A percentile compares a stretch with the other conserved stretches of the same genome.
Conservation (phyloP, 2,113 vertebrate genomes). For the Meleagris gallopavo region DNA sequence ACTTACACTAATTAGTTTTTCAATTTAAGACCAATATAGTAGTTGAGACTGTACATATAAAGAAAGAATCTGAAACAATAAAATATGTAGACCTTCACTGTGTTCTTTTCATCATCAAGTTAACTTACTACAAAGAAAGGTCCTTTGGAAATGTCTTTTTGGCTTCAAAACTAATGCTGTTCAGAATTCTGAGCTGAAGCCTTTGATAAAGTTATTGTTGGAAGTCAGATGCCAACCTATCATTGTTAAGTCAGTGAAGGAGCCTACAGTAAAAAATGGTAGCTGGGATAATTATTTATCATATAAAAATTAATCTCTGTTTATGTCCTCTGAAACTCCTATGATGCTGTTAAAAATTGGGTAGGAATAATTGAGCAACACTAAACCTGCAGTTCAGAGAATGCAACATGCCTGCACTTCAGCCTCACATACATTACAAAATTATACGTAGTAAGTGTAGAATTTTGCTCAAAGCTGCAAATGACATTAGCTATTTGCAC, state of each 20-base stretch:
- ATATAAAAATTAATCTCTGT: not conserved
- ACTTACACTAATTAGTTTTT: slow-evolving; percentile 2
- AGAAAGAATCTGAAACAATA: not conserved
- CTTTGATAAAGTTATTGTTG: not conserved
- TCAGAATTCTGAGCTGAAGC: not conserved
- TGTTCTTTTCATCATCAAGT: not conserved
- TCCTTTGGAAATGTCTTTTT: not conserved
- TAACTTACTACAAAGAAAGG: not conserved
- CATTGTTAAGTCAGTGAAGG: not conserved
- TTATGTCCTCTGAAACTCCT: not conserved
- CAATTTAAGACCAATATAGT: not conserved
- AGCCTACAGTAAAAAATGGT: not conserved
- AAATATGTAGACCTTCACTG: not conserved
- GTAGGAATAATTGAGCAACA: not conserved
- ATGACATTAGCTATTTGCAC: not conserved
- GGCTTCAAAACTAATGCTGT: not conserved
- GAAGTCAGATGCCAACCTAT: not conserved
- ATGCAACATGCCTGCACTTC: not conserved
- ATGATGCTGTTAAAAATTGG: not conserved
- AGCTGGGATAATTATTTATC: not conserved
- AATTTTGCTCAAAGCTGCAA: not conserved
- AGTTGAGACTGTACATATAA: not conserved
- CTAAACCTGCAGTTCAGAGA: not conserved
- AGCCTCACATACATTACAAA: not conserved
- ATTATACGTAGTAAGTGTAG: not conserved